These are phyloP conservation scores for Periophthalmodon schlosseri DNA, from an alignment of 2,113 vertebrate genomes.

Conservation along the genomic window DNA sequence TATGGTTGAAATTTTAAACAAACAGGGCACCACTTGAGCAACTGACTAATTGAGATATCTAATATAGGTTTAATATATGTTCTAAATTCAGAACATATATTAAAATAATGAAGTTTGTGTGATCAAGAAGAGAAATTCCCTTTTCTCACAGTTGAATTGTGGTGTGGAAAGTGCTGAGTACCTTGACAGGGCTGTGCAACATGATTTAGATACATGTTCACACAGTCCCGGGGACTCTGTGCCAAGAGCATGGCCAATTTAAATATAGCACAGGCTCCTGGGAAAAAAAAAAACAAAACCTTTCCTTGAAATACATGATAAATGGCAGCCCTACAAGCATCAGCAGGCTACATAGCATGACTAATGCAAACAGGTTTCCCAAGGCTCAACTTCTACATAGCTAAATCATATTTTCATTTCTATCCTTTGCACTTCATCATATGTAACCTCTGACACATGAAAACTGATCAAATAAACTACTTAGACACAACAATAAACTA, in stretches of 20 bases:
- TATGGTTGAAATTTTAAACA: too few species aligned
- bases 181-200: slow-evolving; percentile 39
- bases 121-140: not conserved
- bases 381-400: slow-evolving; percentile 36
- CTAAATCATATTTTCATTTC: slow-evolving; percentile 37
- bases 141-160: slow-evolving; percentile 30
- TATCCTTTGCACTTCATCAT: slow-evolving; percentile 11
- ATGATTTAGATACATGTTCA: slow-evolving; percentile 66
- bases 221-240: slow-evolving; percentile 52
- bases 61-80: too few species aligned
- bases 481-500: not conserved
- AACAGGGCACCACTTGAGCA: too few species aligned
- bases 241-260: slow-evolving; percentile 59
- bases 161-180: slow-evolving; percentile 41
- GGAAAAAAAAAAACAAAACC: slow-evolving; percentile 39
- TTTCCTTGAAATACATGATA: slow-evolving; percentile 68
- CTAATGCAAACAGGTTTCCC: slow-evolving; percentile 65
- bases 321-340: slow-evolving; percentile 54
- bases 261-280: slow-evolving; percentile 72
- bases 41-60: too few species aligned
- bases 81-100: too few species aligned
- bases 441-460: not conserved
- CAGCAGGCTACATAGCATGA: slow-evolving; percentile 48
- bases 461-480: not conserved
- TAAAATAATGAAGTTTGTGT: slow-evolving; percentile 3